phyloP scores from a whole-genome alignment of 2,113 vertebrate species.

The Dicentrarchus labrax region DNA sequence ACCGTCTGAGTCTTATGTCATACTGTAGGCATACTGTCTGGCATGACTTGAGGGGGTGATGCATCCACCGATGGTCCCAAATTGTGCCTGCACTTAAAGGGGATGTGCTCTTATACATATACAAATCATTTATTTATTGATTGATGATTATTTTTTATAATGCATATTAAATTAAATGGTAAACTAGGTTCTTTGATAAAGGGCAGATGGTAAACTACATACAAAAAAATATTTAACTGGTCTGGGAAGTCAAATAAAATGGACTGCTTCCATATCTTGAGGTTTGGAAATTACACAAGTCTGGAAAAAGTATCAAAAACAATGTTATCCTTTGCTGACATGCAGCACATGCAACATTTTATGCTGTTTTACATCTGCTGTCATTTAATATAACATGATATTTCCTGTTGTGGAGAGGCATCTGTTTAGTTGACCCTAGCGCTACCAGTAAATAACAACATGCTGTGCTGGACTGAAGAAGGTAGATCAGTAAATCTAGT shows the following conservation, averaged over 20 bases:
- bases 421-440: not conserved
- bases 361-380: conserved; percentile 25
- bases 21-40: not conserved
- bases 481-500: not conserved
- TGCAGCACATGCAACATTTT: conserved; percentile 25
- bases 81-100: not conserved
- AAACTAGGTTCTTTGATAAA: not conserved
- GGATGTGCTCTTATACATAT: not conserved
- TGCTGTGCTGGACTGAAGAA: not conserved
- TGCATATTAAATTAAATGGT: not conserved
- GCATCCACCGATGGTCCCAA: not conserved
- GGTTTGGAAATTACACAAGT: conserved; percentile 31
- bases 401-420: conserved; percentile 31
- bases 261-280: conserved; percentile 33
- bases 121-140: not conserved
- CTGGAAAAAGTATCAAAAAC: conserved; percentile 46
- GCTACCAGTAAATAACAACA: not conserved
- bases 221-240: conserved; percentile 3
- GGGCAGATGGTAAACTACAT: conserved; percentile 15
- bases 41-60: not conserved
- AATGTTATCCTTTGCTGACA: conserved; percentile 3
- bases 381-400: conserved; percentile 33
- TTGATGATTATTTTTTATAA: not conserved
- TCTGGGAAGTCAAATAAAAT: conserved; percentile 37
- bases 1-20: not conserved